Evolutionary conservation across 2,888 invertebrate species (phyloP), one percentile per base, ranked within the genome.

Genomic region (Siphonodentalium dalli): DNA sequence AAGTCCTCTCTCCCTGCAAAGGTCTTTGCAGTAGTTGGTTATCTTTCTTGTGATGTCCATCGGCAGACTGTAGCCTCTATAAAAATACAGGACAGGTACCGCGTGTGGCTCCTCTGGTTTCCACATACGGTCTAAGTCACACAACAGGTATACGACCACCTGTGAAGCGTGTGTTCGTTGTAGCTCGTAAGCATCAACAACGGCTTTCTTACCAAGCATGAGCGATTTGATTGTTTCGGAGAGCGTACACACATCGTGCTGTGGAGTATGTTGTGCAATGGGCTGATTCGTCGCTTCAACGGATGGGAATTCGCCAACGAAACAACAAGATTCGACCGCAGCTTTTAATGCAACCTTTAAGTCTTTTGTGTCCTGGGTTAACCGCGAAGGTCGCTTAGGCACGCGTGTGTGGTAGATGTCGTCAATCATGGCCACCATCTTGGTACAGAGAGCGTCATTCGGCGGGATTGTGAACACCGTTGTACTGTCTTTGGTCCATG

Each of bases 121-220:
- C 55, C 50, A 55, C 26, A 55, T 21, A n/a, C 55, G 34, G 40
- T 55, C 46, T 9, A 55, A 15, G 26, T 55, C 50, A n/a, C 50
- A 45, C n/a, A 55, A 40, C 20, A 55, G 46, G 37, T 45, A 45
- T 0, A 55, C 55, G 1, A 55, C 46, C 20, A 55, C 55, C 29
- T 55, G 55, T 11, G 55, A 50, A 1, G 50, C 55, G 2, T 15
- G 27, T 18, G 8, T 29, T 26, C 55, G 33, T 39, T 50, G 45
- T 6, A 55, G 26, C 11, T 55, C 50, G 33, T 50, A 50, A 4
- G 38, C 11, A 15, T 50, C 55, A 1, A 6, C 20, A 3, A 50
- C 1, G 31, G 15, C 35, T 15, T 39, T 27, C 27, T 45, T 45
- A 34, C 29, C 50, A 8, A 35, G 1, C 8, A 46, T 9, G 11